Percentiles rank a stretch among this genome's conserved stretches.
Evolutionary conservation across 2,888 invertebrate genomes (phyloP).

Genomic region (Platerodrilus igneus): DNA sequence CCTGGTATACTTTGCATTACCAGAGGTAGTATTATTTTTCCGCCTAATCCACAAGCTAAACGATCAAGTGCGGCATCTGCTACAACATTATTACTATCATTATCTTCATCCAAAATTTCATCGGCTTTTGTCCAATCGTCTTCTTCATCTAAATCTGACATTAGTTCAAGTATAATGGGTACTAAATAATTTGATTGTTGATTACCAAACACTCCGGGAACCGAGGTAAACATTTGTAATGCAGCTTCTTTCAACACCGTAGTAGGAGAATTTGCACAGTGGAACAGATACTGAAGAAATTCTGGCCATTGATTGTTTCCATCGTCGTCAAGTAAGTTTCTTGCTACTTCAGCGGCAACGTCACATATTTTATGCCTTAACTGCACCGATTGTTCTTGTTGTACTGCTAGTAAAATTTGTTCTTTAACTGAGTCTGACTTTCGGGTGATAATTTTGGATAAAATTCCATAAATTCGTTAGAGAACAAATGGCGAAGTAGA

Average conservation of each 20-base stretch:
- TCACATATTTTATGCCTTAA: constrained; percentile 91
- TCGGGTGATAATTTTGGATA: constrained; percentile 83
- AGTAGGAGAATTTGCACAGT: constrained; percentile 82
- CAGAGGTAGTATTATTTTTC: constrained; percentile 81
- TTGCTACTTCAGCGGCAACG: constrained; percentile 91
- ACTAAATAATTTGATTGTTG: constrained; percentile 88
- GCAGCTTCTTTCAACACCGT: constrained; percentile 87
- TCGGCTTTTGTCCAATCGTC: constrained; percentile 84
- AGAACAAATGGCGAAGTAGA: constrained; percentile 81
- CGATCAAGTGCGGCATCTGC: constrained; percentile 97
- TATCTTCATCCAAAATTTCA: constrained; percentile 87
- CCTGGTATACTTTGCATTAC: constrained; percentile 76
- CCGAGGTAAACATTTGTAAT: constrained; percentile 89
- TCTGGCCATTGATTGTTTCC: constrained; percentile 97
- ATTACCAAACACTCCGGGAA: constrained; percentile 96
- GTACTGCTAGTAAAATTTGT: constrained; percentile 79
- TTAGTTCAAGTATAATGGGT: constrained; percentile 84
- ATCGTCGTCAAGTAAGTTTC: constrained; percentile 92
- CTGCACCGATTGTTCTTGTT: constrained; percentile 74
- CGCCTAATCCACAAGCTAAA: constrained; percentile 84
- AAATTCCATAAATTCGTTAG: constrained; percentile 86
- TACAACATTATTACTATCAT: constrained; percentile 89
- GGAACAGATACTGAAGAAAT: constrained; percentile 82
- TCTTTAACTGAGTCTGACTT: constrained; percentile 80
- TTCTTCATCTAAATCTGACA: constrained; percentile 93